Evolutionary conservation across 2,113 vertebrate species (phyloP), one percentile per base, ranked within the genome.

Genomic region (Nestor notabilis): DNA sequence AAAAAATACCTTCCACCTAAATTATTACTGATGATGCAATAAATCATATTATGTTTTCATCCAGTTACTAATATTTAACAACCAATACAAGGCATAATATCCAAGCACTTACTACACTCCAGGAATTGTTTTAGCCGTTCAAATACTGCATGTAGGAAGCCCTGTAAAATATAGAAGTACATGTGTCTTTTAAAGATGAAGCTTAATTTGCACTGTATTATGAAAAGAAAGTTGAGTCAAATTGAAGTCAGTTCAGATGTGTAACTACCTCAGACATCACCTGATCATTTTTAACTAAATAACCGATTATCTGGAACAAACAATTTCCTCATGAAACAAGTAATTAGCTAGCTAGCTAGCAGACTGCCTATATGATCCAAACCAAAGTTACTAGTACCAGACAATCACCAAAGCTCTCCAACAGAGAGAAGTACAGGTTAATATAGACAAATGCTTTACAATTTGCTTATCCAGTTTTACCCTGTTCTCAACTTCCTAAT

Each of bases 111-210:
- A 99, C 99, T 99, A 93, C 99, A 99, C 92, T 99, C 99, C 95
- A 99, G 97, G 98, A 99, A 99, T 93, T 99, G 99, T 96, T 98
- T 99, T 58, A 99, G 97, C 43, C 99, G 98, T 91, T 99, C 99
- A 98, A 99, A 99, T 74, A 99, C 97, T 3, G 99, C 98, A 97
- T 99, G 98, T 90, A 99, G 98, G 98, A 99, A 99, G 61, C 98
- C 98, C 99, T 99, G 95, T 64, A 97, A 97, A 96, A 96, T 10
- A 91, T 27, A 82, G 68, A 87, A 37, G 11, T 35, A 9, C 13
- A 41, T 1, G 0, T 8, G 9, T 23, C 24, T 76, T 72, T 68
- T n/a, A 87, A 83, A 65, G 39, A 23, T 53, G 4, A 76, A 69
- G 27, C 5, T 66, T 50, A 50, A 43, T 83, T 60, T 66, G 27